phyloP scores from a whole-genome alignment of 2,888 invertebrate genomes.

The Drosophila paracracens region DNA sequence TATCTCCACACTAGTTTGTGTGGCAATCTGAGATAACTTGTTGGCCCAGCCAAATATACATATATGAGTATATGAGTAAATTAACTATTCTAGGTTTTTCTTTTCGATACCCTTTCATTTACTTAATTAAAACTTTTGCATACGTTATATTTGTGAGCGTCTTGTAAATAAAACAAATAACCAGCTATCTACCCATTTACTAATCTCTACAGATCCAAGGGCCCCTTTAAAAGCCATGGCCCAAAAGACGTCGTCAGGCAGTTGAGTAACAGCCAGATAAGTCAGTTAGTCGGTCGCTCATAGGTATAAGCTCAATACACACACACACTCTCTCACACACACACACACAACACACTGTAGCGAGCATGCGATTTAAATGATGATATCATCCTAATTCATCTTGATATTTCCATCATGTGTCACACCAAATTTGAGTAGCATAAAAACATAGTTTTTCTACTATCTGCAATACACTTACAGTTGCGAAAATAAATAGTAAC shows the following conservation, averaged over 20 bases:
- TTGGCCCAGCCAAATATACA: conserved; percentile 30
- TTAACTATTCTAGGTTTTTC: neutral
- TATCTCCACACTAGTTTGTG: conserved; percentile 22
- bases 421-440: neutral
- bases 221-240: conserved; percentile 43
- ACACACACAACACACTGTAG: neutral
- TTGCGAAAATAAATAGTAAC: neutral
- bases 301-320: conserved; percentile 36
- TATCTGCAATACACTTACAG: neutral
- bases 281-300: conserved; percentile 13
- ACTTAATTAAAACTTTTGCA: conserved; percentile 45
- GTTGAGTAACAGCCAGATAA: conserved; percentile 51
- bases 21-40: conserved; percentile 50
- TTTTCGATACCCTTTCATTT: neutral
- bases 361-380: neutral
- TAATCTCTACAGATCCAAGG: conserved; percentile 33
- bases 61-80: conserved; percentile 7
- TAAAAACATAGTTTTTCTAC: neutral
- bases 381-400: conserved; percentile 33
- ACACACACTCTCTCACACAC: neutral
- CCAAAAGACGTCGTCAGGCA: conserved; percentile 23
- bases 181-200: conserved; percentile 18
- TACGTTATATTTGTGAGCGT: conserved; percentile 24
- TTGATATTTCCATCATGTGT: conserved; percentile 4
- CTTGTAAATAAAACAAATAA: conserved; percentile 9